phyloP scores from a whole-genome alignment of 92 coral and sea anemone species.

The Zoanthus solanderi region DNA sequence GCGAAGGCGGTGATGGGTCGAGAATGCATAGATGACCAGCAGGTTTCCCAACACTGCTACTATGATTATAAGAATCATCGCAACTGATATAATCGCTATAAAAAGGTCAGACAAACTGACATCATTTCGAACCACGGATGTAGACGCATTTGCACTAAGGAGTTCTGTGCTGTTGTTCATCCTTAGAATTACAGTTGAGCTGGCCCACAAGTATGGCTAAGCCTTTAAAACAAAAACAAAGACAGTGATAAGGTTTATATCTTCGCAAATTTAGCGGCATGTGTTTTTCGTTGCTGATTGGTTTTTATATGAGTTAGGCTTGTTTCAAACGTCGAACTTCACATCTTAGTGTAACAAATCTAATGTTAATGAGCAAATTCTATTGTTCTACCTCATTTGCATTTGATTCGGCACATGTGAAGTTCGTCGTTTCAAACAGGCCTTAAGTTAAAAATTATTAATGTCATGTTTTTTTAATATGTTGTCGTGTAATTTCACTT shows the following conservation, averaged over 20 bases:
- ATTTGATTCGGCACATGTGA: too few species aligned
- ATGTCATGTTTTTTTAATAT: too few species aligned
- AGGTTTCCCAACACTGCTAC: conserved; percentile 73
- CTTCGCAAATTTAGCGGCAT: not conserved
- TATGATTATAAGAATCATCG: conserved; percentile 54
- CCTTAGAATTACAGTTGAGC: not conserved
- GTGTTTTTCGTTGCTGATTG: too few species aligned
- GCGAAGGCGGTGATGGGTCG: conserved; percentile 71
- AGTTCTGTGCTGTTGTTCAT: conserved; percentile 45
- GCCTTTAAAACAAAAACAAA: not conserved
- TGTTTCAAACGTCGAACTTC: too few species aligned
- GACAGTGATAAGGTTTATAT: too few species aligned
- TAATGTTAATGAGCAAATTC: too few species aligned
- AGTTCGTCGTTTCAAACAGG: too few species aligned
- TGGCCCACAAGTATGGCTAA: not conserved
- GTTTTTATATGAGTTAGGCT: too few species aligned
- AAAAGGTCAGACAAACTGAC: not conserved
- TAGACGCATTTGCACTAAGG: conserved; percentile 7
- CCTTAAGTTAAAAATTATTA: too few species aligned
- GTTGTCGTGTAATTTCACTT: too few species aligned
- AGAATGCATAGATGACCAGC: conserved; percentile 80
- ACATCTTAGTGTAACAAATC: too few species aligned
- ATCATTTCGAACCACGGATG: not conserved
- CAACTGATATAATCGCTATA: conserved; percentile 39
- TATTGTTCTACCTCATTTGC: too few species aligned